Evolutionary conservation across 2,888 invertebrate genomes (phyloP).

Genomic region (Branchinecta sandiegonensis): DNA sequence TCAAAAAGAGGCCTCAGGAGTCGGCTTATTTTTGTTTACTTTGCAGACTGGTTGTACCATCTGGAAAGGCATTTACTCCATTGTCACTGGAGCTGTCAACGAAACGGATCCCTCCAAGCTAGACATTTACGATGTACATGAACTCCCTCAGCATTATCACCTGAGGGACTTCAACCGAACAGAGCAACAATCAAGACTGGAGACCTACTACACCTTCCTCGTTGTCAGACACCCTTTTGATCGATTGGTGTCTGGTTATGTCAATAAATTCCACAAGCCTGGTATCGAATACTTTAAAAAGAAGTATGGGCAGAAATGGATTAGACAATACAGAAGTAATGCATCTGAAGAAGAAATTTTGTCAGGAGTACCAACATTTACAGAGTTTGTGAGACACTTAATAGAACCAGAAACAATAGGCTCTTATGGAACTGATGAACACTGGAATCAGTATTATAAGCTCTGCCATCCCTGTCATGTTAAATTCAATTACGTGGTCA

Average conservation of each 20-base stretch:
- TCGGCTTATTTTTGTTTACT: neutral
- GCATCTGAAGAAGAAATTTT: neutral
- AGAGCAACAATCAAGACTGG: neutral
- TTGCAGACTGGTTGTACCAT: constrained; percentile 4
- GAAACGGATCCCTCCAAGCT: neutral
- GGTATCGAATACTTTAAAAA: neutral
- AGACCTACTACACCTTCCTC: neutral
- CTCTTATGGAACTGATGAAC: neutral
- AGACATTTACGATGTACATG: neutral
- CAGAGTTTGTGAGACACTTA: neutral
- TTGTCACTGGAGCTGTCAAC: neutral
- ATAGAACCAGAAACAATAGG: neutral
- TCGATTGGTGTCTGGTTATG: neutral
- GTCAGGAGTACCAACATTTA: neutral
- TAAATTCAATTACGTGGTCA: neutral
- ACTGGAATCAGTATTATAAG: neutral
- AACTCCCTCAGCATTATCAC: neutral
- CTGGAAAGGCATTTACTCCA: constrained; percentile 9
- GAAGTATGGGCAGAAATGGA: neutral
- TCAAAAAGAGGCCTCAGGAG: neutral
- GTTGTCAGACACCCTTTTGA: constrained; percentile 1
- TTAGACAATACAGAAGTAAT: neutral
- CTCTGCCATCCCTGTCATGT: neutral
- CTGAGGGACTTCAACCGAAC: neutral
- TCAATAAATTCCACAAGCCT: neutral